Base-by-base conservation (phyloP, 92 coral and sea anemone species). In the Umimayanthus kanabou region DNA sequence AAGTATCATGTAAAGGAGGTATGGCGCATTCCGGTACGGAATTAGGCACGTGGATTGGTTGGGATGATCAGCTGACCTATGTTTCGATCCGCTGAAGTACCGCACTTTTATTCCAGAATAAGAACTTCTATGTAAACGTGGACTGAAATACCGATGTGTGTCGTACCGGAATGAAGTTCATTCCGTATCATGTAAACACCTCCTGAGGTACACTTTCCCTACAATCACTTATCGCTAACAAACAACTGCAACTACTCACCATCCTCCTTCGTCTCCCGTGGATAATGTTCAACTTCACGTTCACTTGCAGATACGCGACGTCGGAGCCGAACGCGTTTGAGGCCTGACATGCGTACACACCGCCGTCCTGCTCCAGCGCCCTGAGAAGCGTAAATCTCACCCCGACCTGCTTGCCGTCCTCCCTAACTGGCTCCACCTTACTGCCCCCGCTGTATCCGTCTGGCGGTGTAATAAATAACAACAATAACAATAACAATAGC, bases 301-400 rank as follows among this genome's bases (percentile, higher is more conserved):
- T 81, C 71, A 94, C 45, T 79, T 83, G 85, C 6, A 94, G 89
- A 39, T 88, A 83, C 73, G 81, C 83, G 82, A 88, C 67, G 85
- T 90, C 85, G 23, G 89, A 85, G 37, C 96, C 94, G 80, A 90
- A 94, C 25, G 72, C 39, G 82, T 84, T 94, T 10, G 90, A 85
- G 18, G 90, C 93, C 69, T 77, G 89, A 71, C 96, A 94, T 22
- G 88, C 82, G 90, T 92, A 94, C 79, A 90, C 89, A 43, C 96
- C 96, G 1, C 82, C 66, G 76, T 94, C 96, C 39, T 85, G 92
- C 29, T 86, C 92, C 14, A 89, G 74, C 7, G 90, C 85, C 11
- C 82, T 30, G 40, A 73, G 69, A 11, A 94, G 86, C 33, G 80
- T 90, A 81, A 88, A 90, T 49, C 93, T 94, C 4, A 92, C 71